Conservation (phyloP, 2,888 invertebrate species). For the Thalpophila matura region DNA sequence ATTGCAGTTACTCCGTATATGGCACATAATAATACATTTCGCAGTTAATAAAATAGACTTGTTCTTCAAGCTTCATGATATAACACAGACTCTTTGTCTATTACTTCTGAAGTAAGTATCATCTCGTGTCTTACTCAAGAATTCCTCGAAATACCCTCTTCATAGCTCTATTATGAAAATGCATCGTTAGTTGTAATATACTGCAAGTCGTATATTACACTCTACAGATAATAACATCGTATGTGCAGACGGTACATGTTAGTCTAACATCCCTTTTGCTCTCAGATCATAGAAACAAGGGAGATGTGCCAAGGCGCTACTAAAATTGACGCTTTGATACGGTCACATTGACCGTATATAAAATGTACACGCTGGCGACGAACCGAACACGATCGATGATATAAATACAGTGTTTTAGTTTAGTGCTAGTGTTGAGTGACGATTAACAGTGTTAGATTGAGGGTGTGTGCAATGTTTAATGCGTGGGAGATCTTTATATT, state of each 20-base stretch:
- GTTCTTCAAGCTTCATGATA: not conserved
- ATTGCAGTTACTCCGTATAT: too few species aligned
- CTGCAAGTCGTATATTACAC: conserved; percentile 1
- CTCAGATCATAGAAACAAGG: too few species aligned
- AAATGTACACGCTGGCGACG: too few species aligned
- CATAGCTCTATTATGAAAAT: conserved; percentile 14
- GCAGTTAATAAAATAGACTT: conserved; percentile 3
- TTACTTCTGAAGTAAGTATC: not conserved
- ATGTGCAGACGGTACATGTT: not conserved
- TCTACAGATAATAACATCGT: not conserved
- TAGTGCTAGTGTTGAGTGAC: too few species aligned
- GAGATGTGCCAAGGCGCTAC: too few species aligned
- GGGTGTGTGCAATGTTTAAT: too few species aligned
- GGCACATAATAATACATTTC: not conserved
- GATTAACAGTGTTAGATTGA: too few species aligned
- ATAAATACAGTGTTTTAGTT: too few species aligned
- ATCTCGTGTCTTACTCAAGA: not conserved
- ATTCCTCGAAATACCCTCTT: not conserved
- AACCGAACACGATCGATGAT: too few species aligned
- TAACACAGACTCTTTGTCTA: not conserved
- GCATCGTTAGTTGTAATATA: conserved; percentile 20
- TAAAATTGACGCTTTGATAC: too few species aligned
- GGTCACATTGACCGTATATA: too few species aligned
- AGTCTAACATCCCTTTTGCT: not conserved
- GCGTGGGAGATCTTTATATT: too few species aligned